Base-by-base conservation (phyloP, 2,888 invertebrate genomes). In the Synanthedon andrenaeformis region DNA sequence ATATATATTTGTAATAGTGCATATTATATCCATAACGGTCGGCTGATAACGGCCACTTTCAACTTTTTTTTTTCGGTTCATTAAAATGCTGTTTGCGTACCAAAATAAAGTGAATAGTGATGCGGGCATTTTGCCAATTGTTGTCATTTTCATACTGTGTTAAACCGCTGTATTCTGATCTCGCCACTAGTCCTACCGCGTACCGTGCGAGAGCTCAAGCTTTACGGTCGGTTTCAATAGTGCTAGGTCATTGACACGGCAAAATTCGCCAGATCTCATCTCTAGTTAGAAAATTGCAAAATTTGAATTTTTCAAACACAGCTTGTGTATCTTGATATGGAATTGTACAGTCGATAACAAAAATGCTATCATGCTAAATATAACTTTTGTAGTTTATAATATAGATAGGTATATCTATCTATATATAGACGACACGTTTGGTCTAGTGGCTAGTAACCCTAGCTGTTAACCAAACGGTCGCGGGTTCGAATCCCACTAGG, bases 11-110 rank as follows among this genome's bases (percentile, higher is more conserved):
- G 35, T 0, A 35, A 10, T 35, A 35, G 35, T 35, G 35, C 10
- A 35, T 6, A 12, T 23, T 12, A 45, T 45, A 45, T 45, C 45
- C 45, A 45, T 45, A 45, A 45, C 45, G 45, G 45, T 45, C 14
- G 45, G 45, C 13, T 45, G 45, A 45, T 45, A 45, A 45, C 13
- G n/a, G 14, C 12, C 45, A 45, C 14, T 45, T 45, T 45, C 14
- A 45, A 14, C 14, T 45, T 45, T 45, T 35, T 45, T 35, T 45
- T 45, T 45, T 14, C 6, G 17, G 17, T 23, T 74, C 74, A 80
- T 83, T 80, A 79, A 77, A 79, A 82, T 79, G 71, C 82, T 71
- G 75, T 76, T 70, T 73, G 65, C 74, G 77, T 75, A 70, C 70
- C 64, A 72, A 75, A 77, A 80, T 79, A 80, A 76, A 74, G 66